Evolutionary conservation across 2,113 vertebrate species (phyloP).

Genomic region (Ptilorrhoa leucosticta): DNA sequence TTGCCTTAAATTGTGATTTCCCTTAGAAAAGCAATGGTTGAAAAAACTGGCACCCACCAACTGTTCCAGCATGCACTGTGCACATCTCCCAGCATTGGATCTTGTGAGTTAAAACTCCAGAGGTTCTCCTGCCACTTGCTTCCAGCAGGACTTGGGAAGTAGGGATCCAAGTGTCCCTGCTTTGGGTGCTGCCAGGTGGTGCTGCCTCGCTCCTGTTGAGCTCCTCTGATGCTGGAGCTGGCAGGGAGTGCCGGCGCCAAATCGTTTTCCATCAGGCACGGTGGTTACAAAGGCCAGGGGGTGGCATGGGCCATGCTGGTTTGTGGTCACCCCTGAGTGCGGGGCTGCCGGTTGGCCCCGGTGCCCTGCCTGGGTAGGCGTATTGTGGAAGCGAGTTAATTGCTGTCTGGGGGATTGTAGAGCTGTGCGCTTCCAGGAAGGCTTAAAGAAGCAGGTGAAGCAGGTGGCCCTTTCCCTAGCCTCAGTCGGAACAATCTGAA

Average conservation of each 20-base stretch:
- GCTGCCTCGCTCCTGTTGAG: not conserved
- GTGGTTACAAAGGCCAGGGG: not conserved
- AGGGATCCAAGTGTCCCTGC: not conserved
- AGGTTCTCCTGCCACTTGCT: not conserved
- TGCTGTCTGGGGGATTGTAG: not conserved
- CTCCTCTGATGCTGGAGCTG: not conserved
- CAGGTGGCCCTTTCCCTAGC: not conserved
- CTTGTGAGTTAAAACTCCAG: no score
- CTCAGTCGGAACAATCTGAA: accelerated
- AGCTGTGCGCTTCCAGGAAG: no score
- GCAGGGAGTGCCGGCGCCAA: not conserved
- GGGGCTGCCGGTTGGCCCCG: not conserved
- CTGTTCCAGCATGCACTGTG: accelerated
- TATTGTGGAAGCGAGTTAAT: not conserved
- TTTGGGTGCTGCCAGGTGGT: no score
- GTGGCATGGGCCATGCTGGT: accelerated
- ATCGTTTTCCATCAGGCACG: not conserved
- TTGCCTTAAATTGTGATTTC: not conserved
- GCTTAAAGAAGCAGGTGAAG: not conserved
- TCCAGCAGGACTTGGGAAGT: not conserved
- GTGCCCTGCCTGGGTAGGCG: accelerated
- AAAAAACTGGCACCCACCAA: not conserved
- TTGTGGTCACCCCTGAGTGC: no score
- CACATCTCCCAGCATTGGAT: accelerated
- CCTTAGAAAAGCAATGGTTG: not conserved